Evolutionary conservation across 2,113 vertebrate species (phyloP).

Genomic region (Hippocampus mohnikei): DNA sequence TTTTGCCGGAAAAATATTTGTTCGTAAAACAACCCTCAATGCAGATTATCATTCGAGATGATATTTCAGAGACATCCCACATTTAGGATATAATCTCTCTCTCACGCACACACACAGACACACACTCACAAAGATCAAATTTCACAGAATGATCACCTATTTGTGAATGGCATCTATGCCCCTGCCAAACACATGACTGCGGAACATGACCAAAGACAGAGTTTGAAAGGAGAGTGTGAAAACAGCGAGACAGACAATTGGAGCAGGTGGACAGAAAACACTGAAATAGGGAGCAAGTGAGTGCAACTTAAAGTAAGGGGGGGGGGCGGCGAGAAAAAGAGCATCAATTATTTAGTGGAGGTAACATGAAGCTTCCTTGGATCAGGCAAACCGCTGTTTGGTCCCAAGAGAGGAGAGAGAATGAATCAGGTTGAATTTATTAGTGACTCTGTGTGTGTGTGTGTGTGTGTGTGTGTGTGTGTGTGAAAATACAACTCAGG

Average conservation of each 20-base stretch:
- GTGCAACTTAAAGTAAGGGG: conserved; percentile 39
- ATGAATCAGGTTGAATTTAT: conserved; percentile 99
- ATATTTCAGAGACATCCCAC: no score
- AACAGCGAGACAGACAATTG: conserved; percentile 21
- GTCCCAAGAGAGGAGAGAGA: conserved; percentile 96
- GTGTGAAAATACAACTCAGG: conserved; percentile 37
- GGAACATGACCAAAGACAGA: neutral
- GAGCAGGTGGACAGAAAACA: conserved; percentile 39
- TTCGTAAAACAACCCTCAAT: no score
- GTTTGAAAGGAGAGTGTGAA: conserved; percentile 15
- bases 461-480: conserved; percentile 45
- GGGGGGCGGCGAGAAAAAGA: conserved; percentile 71
- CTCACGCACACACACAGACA: no score
- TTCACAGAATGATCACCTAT: neutral
- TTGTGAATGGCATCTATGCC: neutral
- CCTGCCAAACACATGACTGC: neutral
- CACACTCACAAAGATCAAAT: no score
- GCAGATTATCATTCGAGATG: no score
- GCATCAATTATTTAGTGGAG: conserved; percentile 99
- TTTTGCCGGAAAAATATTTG: no score
- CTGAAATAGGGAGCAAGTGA: conserved; percentile 48
- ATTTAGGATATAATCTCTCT: no score
- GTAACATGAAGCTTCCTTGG: conserved; percentile 99
- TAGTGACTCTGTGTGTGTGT: conserved; percentile 60
- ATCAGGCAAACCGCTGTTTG: conserved; percentile 93